Evolutionary conservation across 2,113 vertebrate species (phyloP).

Genomic region (Lethenteron reissneri): DNA sequence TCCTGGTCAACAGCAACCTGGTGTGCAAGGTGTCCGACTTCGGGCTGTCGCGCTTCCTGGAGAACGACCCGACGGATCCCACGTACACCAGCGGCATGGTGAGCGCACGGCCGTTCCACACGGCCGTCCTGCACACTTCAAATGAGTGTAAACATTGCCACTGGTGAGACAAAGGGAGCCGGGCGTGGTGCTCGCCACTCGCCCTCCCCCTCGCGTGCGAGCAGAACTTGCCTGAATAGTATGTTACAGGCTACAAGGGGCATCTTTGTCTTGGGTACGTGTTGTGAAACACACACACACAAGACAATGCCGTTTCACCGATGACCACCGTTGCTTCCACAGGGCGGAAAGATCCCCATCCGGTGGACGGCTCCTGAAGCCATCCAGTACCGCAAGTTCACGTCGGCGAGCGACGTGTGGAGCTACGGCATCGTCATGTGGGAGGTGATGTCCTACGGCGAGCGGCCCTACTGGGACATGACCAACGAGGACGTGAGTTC

Average conservation of each 20-base stretch:
- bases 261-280: too few relatives aligned
- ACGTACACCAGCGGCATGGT: slow-evolving; percentile 90
- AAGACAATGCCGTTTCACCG: too few relatives aligned
- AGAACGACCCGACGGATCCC: slow-evolving; percentile 79
- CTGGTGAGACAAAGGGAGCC: background rate
- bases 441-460: slow-evolving; percentile 41
- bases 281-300: too few relatives aligned
- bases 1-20: slow-evolving; percentile 89
- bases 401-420: slow-evolving; percentile 35
- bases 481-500: slow-evolving; percentile 33
- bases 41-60: slow-evolving; percentile 72
- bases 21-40: slow-evolving; percentile 94
- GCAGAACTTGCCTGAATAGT: too few relatives aligned
- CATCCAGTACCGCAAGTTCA: slow-evolving; percentile 41
- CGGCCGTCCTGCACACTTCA: background rate
- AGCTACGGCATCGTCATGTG: slow-evolving; percentile 42
- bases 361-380: slow-evolving; percentile 37
- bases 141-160: background rate
- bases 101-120: slow-evolving; percentile 13
- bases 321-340: slow-evolving; percentile 4
- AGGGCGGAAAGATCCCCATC: slow-evolving; percentile 41
- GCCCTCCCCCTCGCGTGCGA: background rate
- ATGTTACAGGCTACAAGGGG: too few relatives aligned
- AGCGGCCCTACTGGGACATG: slow-evolving; percentile 43
- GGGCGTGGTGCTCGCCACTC: background rate